Base-by-base conservation (phyloP, 2,888 invertebrate genomes). In the Adelognathus sp. region DNA sequence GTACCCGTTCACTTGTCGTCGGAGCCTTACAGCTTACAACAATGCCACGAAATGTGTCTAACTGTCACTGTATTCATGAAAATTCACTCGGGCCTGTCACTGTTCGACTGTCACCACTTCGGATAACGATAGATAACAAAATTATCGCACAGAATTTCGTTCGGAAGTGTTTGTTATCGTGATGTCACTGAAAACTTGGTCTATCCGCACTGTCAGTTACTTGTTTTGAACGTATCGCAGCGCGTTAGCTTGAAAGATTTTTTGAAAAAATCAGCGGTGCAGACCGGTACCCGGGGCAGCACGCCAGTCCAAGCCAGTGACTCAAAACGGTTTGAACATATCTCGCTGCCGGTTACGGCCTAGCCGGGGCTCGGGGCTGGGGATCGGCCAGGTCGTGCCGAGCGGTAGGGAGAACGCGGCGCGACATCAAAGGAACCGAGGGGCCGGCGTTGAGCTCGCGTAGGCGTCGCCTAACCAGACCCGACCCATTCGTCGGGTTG, bases 281-380 rank as follows among this genome's bases (percentile, higher is more conserved):
- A 75, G 58, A 75, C 77, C 76, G 79, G 71, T 74, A 56, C 72
- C 64, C 76, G 79, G 66, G 79, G 67, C 85, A 82, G 83, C 84
- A 86, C 82, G 82, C 87, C 90, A 87, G 89, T 85, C 82, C 89
- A 86, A 87, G 88, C 86, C 80, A 88, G 89, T 84, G 87, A 90
- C 90, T 90, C 88, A 88, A 86, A 92, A 92, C 84, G 93, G 92
- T 89, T 92, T 93, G 84, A 92, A 90, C 76, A 61, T 91, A 91
- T 83, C 91, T 86, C 67, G 91, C 92, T 52, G 92, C 91, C 80
- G 90, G 89, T 84, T 83, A 86, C 84, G 81, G 75, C 83, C 85
- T 84, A 77, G 79, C 78, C 79, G 52, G 71, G 74, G 36, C 70
- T 58, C 44, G 33, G 64, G 74, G 56, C 66, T 66, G 33, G 21